Conservation (phyloP, 2,888 invertebrate genomes). For the Mechanitis messenoides region DNA sequence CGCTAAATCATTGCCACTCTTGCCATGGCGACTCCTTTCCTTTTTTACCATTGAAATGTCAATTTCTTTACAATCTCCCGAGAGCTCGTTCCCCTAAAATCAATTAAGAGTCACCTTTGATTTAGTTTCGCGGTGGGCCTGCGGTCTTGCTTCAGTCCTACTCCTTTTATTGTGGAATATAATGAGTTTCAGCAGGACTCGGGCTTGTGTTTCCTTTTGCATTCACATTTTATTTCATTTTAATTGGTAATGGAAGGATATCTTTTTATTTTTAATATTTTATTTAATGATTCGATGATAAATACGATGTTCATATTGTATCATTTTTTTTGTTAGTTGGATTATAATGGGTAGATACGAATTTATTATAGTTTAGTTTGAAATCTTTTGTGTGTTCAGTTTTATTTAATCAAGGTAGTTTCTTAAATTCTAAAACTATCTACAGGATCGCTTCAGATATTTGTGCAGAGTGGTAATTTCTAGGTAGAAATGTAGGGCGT, state of each 20-base stretch:
- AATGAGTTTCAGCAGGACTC: slow-evolving; percentile 23
- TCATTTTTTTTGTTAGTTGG: too few species aligned
- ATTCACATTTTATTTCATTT: slow-evolving; percentile 18
- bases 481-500: too few species aligned
- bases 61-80: slow-evolving; percentile 48
- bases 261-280: slow-evolving; percentile 11
- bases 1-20: slow-evolving; percentile 64
- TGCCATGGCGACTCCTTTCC: slow-evolving; percentile 49
- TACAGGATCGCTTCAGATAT: too few species aligned
- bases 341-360: too few species aligned
- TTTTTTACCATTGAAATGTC: slow-evolving; percentile 73
- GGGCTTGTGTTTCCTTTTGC: slow-evolving; percentile 19
- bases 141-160: slow-evolving; percentile 20
- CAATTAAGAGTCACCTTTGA: slow-evolving; percentile 49
- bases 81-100: slow-evolving; percentile 43
- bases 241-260: slow-evolving; percentile 18
- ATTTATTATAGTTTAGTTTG: too few species aligned
- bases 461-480: too few species aligned
- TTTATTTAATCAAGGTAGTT: too few species aligned
- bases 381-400: too few species aligned
- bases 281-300: background rate
- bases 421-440: too few species aligned
- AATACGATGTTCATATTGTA: background rate
- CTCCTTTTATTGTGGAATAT: slow-evolving; percentile 25
- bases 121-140: slow-evolving; percentile 29